Conservation (phyloP, 2,888 invertebrate genomes). For the Peribatodes rhomboidaria region DNA sequence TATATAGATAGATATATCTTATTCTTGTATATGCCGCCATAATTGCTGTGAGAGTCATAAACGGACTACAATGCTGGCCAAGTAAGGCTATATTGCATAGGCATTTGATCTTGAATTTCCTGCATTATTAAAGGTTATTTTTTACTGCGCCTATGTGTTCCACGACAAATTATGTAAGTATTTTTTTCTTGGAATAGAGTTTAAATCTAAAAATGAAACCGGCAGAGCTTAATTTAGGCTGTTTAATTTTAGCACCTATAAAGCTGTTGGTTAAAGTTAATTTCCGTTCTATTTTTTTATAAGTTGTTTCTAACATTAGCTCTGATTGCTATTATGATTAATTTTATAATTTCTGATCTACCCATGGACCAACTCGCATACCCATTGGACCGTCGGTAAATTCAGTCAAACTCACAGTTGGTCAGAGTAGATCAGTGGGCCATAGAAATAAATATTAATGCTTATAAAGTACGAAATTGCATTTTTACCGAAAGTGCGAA, state of each 20-base stretch:
- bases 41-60: conserved; percentile 80
- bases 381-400: too few species aligned
- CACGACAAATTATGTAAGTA: conserved; percentile 31
- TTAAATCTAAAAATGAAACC: neutral
- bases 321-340: too few species aligned
- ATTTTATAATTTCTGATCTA: too few species aligned
- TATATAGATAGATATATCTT: too few species aligned
- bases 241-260: neutral
- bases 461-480: too few species aligned
- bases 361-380: too few species aligned
- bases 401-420: too few species aligned
- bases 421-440: too few species aligned
- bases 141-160: conserved; percentile 45
- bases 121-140: conserved; percentile 54
- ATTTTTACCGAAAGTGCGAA: too few species aligned
- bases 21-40: conserved; percentile 58
- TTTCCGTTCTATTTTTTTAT: neutral
- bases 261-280: neutral
- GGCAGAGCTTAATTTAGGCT: neutral
- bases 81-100: conserved; percentile 59
- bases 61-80: conserved; percentile 65
- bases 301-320: neutral
- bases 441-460: too few species aligned
- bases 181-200: neutral
- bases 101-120: conserved; percentile 62